Conservation (phyloP, 2,888 invertebrate genomes). For the Ichneumon xanthorius region DNA sequence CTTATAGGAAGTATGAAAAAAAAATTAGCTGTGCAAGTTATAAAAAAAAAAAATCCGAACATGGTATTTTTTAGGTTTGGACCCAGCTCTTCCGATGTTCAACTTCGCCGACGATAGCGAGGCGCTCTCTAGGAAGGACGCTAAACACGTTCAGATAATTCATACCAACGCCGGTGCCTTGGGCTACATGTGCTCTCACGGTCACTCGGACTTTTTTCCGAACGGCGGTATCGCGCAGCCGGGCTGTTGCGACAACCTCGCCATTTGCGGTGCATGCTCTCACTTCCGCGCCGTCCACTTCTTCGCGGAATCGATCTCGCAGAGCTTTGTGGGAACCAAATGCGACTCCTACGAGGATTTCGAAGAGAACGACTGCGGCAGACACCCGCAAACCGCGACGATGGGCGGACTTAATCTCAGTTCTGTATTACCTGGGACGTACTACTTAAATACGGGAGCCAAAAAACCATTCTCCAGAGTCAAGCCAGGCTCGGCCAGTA, state of each 20-base stretch:
- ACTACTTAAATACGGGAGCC: not conserved
- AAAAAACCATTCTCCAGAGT: not conserved
- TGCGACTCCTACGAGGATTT: not conserved
- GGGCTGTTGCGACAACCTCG: not conserved
- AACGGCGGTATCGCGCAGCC: conserved; percentile 13
- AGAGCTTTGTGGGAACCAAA: not conserved
- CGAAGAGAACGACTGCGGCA: no score
- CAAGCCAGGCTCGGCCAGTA: no score
- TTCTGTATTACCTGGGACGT: not conserved
- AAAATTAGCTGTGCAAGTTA: no score
- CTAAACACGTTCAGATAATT: conserved; percentile 81
- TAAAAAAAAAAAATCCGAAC: not conserved
- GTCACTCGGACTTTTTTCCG: conserved; percentile 22
- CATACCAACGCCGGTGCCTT: conserved; percentile 79
- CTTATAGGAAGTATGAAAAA: not conserved
- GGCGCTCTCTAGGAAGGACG: conserved; percentile 80
- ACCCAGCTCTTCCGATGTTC: conserved; percentile 83
- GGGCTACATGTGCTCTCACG: not conserved
- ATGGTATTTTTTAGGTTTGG: conserved; percentile 77
- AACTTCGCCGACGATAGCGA: conserved; percentile 64
- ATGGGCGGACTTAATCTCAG: conserved; percentile 36
- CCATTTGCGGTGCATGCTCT: not conserved
- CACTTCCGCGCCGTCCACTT: conserved; percentile 22
- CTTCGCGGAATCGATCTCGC: conserved; percentile 35
- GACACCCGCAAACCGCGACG: not conserved